Conservation (phyloP, 1,140 invertebrate species). For the Pararge aegeria region DNA sequence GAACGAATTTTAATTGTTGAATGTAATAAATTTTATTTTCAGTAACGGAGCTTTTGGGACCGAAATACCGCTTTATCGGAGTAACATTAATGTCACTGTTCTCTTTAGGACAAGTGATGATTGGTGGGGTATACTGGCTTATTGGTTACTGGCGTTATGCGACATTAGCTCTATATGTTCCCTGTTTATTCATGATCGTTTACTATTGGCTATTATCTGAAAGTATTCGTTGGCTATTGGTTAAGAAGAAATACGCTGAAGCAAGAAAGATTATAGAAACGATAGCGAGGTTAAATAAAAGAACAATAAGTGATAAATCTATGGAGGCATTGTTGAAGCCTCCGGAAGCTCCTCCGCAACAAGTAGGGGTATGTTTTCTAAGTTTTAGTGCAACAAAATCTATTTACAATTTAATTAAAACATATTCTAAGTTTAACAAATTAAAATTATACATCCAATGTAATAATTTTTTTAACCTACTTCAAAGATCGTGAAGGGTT, state of each 20-base stretch:
- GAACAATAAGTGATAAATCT: conserved; percentile 22
- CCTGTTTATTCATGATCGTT: conserved; percentile 82
- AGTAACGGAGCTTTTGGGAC: conserved; percentile 66
- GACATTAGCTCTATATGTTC: conserved; percentile 83
- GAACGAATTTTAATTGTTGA: conserved; percentile 36
- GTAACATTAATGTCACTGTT: conserved; percentile 84
- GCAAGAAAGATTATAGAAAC: conserved; percentile 80
- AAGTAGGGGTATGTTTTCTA: neutral
- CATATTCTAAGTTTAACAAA: neutral
- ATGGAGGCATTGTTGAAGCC: conserved; percentile 12
- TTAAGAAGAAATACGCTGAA: conserved; percentile 83
- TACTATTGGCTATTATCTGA: conserved; percentile 83
- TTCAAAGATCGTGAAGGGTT: too few species aligned
- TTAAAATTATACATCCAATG: neutral
- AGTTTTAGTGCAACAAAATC: neutral
- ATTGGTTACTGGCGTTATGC: conserved; percentile 85
- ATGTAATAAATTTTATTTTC: conserved; percentile 56
- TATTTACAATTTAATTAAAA: neutral
- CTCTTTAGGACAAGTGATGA: conserved; percentile 84
- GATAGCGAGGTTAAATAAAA: conserved; percentile 66
- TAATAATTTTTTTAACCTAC: too few species aligned
- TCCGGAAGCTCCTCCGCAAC: neutral
- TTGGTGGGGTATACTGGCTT: conserved; percentile 84
- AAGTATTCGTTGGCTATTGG: conserved; percentile 88
- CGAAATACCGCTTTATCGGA: conserved; percentile 85